Evolutionary conservation across 2,888 invertebrate genomes (phyloP).

Genomic region (Piscicola geometra): DNA sequence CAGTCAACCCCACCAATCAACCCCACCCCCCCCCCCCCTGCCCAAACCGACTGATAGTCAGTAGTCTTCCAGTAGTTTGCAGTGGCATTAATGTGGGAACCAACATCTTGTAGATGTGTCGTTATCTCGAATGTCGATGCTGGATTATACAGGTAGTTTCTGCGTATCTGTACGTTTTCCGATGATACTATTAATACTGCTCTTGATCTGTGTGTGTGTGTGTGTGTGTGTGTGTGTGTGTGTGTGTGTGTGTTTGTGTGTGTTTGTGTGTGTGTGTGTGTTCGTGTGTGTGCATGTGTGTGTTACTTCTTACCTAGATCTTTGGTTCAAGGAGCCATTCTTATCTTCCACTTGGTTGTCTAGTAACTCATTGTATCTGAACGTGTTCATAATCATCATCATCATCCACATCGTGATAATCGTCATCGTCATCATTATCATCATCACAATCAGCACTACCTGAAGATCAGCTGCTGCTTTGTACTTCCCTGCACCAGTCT

Average conservation of each 20-base stretch:
- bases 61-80: slow-evolving; percentile 80
- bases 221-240: not conserved
- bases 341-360: not conserved
- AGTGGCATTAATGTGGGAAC: slow-evolving; percentile 70
- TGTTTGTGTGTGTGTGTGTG: too few relatives aligned
- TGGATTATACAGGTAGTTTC: slow-evolving; percentile 86
- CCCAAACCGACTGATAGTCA: slow-evolving; percentile 32
- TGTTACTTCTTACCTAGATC: not conserved
- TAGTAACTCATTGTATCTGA: slow-evolving; percentile 27
- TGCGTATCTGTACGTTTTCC: slow-evolving; percentile 76
- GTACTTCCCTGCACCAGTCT: slow-evolving; percentile 82
- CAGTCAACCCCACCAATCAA: too few relatives aligned
- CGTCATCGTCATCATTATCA: too few relatives aligned
- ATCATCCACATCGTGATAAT: not conserved
- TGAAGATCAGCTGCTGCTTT: slow-evolving; percentile 64
- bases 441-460: slow-evolving; percentile 4
- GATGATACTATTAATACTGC: slow-evolving; percentile 88
- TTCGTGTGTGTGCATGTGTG: too few relatives aligned
- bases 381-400: too few relatives aligned
- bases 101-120: slow-evolving; percentile 80
- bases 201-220: slow-evolving; percentile 51
- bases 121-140: slow-evolving; percentile 89
- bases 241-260: too few relatives aligned
- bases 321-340: slow-evolving; percentile 6
- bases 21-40: too few relatives aligned